These are phyloP conservation scores for Sebastes nivosus DNA, from an alignment of 2,797 vertebrate genomes.

Conservation along the genomic window DNA sequence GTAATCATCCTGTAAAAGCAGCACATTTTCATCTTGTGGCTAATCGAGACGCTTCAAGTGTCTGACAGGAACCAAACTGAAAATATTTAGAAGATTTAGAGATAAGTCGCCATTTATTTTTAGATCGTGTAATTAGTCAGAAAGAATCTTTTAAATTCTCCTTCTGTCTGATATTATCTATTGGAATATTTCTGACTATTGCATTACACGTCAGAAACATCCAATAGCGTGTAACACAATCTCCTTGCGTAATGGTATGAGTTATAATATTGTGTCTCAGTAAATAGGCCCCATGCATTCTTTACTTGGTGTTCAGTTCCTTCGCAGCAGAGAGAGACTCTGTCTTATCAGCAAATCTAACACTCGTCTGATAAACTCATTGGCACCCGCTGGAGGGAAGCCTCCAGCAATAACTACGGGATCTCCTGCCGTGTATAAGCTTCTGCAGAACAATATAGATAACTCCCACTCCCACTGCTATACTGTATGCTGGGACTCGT, in stretches of 20 bases:
- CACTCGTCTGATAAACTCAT: constrained; percentile 75
- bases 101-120: background rate
- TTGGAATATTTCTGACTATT: constrained; percentile 5
- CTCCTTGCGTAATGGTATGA: constrained; percentile 13
- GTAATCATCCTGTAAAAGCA: background rate
- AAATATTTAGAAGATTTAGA: background rate
- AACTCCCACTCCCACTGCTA: constrained; percentile 40
- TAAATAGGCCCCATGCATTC: constrained; percentile 37
- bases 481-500: constrained; percentile 16
- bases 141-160: background rate
- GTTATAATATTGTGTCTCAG: constrained; percentile 26
- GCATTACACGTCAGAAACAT: background rate
- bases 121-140: background rate
- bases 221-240: background rate
- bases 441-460: constrained; percentile 56
- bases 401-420: constrained; percentile 68
- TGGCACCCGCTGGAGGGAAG: constrained; percentile 66
- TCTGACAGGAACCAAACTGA: background rate
- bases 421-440: constrained; percentile 61
- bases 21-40: background rate
- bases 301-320: constrained; percentile 31
- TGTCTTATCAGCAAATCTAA: constrained; percentile 70
- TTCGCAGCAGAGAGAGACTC: constrained; percentile 34
- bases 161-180: background rate
- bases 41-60: background rate